phyloP scores from a whole-genome alignment of 2,113 vertebrate species.

The Strigops habroptila region DNA sequence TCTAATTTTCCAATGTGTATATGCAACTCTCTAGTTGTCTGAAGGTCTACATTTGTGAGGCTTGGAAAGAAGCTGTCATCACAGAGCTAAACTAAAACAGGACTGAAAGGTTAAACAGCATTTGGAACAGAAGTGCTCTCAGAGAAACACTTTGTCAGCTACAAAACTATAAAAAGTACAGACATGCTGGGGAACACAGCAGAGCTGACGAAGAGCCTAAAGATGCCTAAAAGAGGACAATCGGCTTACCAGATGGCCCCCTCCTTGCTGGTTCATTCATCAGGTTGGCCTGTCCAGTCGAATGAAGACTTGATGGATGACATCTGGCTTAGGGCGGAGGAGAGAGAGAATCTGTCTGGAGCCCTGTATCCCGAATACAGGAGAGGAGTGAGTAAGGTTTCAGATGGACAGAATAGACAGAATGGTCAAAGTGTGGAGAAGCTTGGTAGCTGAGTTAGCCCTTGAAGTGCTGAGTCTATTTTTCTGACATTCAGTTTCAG shows the following conservation, averaged over 20 bases:
- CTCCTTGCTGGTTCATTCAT: constrained; percentile 16
- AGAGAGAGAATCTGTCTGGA: constrained; percentile 41
- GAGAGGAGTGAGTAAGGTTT: constrained; percentile 25
- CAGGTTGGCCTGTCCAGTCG: constrained; percentile 20
- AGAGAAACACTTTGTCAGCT: background rate
- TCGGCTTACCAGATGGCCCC: background rate
- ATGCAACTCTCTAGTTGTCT: background rate
- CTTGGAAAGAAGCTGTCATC: background rate
- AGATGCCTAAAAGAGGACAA: constrained; percentile 47
- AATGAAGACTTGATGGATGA: constrained; percentile 3
- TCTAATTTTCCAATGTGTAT: background rate
- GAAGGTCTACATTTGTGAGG: background rate
- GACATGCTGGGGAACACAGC: background rate
- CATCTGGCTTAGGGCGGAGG: constrained; percentile 15
- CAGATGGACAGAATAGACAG: constrained; percentile 6
- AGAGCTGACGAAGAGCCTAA: constrained; percentile 38
- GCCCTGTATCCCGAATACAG: constrained; percentile 45
- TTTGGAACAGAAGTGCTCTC: background rate
- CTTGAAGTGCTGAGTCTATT: background rate
- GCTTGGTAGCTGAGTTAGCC: background rate
- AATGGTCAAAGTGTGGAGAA: background rate
- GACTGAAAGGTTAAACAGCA: background rate
- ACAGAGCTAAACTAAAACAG: background rate
- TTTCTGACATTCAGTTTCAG: background rate
- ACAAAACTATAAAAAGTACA: background rate